phyloP scores from a whole-genome alignment of 2,888 invertebrate genomes.

The Himalopsyche anomala region DNA sequence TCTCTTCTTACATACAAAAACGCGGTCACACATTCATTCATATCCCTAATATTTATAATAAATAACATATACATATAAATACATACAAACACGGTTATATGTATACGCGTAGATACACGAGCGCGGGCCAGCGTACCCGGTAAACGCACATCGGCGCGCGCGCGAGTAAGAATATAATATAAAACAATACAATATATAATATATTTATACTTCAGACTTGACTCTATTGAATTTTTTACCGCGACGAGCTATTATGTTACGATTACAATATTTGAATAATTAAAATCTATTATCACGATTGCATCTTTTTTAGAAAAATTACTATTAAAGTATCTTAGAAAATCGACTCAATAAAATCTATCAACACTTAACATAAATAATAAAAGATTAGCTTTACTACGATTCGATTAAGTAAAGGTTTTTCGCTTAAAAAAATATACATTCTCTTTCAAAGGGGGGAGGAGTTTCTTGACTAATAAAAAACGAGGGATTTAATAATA shows the following conservation, averaged over 20 bases:
- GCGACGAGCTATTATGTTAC: slow-evolving; percentile 65
- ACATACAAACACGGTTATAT: slow-evolving; percentile 52
- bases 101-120: slow-evolving; percentile 50
- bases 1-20: slow-evolving; percentile 45
- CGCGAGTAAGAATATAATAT: slow-evolving; percentile 50
- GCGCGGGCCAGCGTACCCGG: slow-evolving; percentile 47
- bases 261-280: slow-evolving; percentile 67
- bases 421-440: slow-evolving; percentile 65
- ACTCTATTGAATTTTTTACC: slow-evolving; percentile 64
- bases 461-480: slow-evolving; percentile 55
- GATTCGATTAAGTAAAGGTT: slow-evolving; percentile 61
- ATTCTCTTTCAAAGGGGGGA: slow-evolving; percentile 60
- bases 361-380: slow-evolving; percentile 75
- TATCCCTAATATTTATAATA: slow-evolving; percentile 60
- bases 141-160: slow-evolving; percentile 48
- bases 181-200: slow-evolving; percentile 54
- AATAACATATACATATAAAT: slow-evolving; percentile 63
- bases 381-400: slow-evolving; percentile 62
- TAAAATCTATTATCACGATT: slow-evolving; percentile 78
- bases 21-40: slow-evolving; percentile 57
- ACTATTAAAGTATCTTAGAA: slow-evolving; percentile 70
- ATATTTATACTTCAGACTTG: slow-evolving; percentile 64
- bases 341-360: slow-evolving; percentile 74
- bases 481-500: slow-evolving; percentile 60
- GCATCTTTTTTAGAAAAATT: slow-evolving; percentile 72